Conservation (phyloP, 1,140 invertebrate species). For the Macrosteles quadrilineatus region DNA sequence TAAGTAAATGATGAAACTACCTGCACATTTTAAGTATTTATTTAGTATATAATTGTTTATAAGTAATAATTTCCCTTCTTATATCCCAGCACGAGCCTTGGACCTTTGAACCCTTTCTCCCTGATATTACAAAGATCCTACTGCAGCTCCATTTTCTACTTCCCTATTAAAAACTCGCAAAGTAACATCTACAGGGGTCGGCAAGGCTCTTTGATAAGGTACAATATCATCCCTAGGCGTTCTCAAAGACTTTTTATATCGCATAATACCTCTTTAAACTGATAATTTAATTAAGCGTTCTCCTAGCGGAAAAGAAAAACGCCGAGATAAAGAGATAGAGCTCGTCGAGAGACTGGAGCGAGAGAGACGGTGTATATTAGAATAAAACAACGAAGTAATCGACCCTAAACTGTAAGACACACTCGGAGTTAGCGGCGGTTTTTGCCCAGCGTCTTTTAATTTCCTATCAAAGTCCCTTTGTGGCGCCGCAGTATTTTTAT, state of each 20-base stretch:
- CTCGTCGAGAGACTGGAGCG: neutral
- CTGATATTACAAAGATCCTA: no score
- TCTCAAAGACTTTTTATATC: neutral
- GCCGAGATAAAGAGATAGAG: neutral
- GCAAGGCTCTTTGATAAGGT: neutral
- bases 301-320: slow-evolving; percentile 24
- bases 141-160: neutral
- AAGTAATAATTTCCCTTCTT: no score
- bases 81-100: no score
- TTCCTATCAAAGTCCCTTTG: slow-evolving; percentile 16
- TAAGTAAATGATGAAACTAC: no score
- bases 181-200: neutral
- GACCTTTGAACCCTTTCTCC: no score
- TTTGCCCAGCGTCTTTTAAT: slow-evolving; percentile 13
- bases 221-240: slow-evolving; percentile 6
- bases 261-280: slow-evolving; percentile 6
- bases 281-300: slow-evolving; percentile 24
- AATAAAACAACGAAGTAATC: slow-evolving; percentile 8
- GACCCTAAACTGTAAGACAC: neutral
- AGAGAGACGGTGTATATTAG: neutral
- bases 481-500: neutral
- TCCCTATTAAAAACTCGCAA: neutral
- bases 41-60: no score
- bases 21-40: no score
- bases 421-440: neutral